These are phyloP conservation scores for Prunella himalayana DNA, from an alignment of 2,113 vertebrate species.

Conservation along the genomic window DNA sequence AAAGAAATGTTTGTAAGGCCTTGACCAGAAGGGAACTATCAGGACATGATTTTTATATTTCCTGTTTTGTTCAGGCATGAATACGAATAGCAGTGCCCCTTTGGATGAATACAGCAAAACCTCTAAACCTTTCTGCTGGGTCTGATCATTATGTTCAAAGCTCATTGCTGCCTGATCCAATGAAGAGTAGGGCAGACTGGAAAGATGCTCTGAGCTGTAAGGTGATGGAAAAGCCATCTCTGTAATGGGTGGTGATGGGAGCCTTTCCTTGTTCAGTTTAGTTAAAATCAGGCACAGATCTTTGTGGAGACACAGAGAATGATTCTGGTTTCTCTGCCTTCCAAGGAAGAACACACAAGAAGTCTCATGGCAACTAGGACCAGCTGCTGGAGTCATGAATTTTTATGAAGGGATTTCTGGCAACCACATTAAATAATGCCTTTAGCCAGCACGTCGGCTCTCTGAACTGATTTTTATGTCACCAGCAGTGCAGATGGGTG, in stretches of 20 bases:
- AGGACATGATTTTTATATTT: neutral
- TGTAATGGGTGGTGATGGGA: neutral
- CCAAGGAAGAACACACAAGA: neutral
- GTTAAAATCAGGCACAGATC: neutral
- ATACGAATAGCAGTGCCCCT: neutral
- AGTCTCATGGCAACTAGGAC: neutral
- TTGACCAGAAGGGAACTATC: neutral
- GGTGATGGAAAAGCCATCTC: neutral
- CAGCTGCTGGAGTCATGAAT: neutral
- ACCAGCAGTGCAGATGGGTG: neutral
- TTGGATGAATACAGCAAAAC: neutral
- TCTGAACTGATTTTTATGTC: neutral
- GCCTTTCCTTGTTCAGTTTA: neutral
- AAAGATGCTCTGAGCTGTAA: neutral
- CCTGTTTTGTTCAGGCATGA: neutral
- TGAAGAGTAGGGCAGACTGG: neutral
- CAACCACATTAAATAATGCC: neutral
- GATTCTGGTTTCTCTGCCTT: neutral
- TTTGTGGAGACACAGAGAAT: neutral
- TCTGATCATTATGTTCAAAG: neutral
- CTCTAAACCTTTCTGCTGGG: neutral
- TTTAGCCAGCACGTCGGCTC: neutral
- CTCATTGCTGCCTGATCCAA: neutral
- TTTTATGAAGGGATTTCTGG: conserved; percentile 2
- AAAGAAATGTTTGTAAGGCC: neutral